Evolutionary conservation across 37 sponge, comb jelly and placozoan genomes (phyloP).

Genomic region (Bolinopsis microptera): DNA sequence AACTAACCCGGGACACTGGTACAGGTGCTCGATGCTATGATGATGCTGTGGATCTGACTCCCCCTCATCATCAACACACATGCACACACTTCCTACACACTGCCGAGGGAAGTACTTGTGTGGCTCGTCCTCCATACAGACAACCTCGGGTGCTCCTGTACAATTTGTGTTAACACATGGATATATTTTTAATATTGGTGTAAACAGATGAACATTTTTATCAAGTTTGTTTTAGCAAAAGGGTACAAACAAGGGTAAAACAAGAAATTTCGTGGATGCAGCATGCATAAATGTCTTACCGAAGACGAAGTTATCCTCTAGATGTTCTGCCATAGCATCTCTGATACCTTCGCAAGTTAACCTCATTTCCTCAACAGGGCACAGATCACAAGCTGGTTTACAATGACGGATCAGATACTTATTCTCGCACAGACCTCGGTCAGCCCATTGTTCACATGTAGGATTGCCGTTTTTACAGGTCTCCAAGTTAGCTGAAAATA

Average conservation of each 20-base stretch:
- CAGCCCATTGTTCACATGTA: constrained; percentile 36
- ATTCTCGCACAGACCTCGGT: not conserved
- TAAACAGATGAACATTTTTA: too few species aligned
- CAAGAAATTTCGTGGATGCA: too few species aligned
- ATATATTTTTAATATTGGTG: too few species aligned
- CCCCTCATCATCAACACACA: constrained; percentile 8
- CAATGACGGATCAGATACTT: constrained; percentile 10
- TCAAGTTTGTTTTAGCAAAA: too few species aligned
- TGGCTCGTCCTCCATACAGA: constrained; percentile 3
- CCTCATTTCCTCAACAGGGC: not conserved
- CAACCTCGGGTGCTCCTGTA: not conserved
- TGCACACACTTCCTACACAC: not conserved
- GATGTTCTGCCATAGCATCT: not conserved
- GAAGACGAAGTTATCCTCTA: not conserved
- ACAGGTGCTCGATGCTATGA: not conserved
- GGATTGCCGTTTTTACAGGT: not conserved
- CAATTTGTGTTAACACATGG: not conserved
- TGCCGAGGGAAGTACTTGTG: constrained; percentile 16
- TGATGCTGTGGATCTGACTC: not conserved
- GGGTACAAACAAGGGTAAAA: too few species aligned
- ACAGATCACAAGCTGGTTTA: constrained; percentile 1
- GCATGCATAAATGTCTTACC: not conserved
- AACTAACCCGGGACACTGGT: constrained; percentile 31
- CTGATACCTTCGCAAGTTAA: not conserved
- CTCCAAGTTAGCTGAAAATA: not conserved